phyloP scores from a whole-genome alignment of 2,888 invertebrate species.

The Marronus borbonicus region DNA sequence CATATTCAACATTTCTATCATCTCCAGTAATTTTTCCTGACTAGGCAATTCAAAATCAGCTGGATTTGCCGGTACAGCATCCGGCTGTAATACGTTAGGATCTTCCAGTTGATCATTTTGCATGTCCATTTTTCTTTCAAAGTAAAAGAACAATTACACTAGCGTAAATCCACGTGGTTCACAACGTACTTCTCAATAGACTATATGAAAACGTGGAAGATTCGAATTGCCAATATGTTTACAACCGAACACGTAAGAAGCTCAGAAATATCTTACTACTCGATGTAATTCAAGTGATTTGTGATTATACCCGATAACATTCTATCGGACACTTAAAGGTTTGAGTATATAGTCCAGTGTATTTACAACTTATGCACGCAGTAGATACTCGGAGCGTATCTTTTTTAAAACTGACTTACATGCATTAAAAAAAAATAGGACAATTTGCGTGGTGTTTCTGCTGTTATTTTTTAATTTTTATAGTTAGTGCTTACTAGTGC shows the following conservation, averaged over 20 bases:
- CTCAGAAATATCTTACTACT: constrained; percentile 30
- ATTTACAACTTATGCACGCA: neutral
- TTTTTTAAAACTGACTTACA: neutral
- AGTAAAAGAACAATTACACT: neutral
- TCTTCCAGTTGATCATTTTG: constrained; percentile 58
- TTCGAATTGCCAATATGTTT: constrained; percentile 36
- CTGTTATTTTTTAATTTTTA: constrained; percentile 2
- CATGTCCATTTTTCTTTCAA: constrained; percentile 48
- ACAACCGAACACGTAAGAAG: constrained; percentile 45
- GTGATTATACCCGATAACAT: constrained; percentile 45
- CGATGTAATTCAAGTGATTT: constrained; percentile 42
- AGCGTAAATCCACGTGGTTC: constrained; percentile 1
- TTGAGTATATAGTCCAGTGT: neutral
- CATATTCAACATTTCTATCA: constrained; percentile 66
- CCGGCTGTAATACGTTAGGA: constrained; percentile 29
- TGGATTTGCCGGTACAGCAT: constrained; percentile 19
- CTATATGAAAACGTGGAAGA: constrained; percentile 37
- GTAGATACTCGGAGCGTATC: neutral
- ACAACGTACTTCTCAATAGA: constrained; percentile 5
- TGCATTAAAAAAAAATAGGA: too few relatives aligned
- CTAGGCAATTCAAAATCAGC: constrained; percentile 55
- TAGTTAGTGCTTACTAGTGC: neutral
- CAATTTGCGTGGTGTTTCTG: neutral
- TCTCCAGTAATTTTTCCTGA: constrained; percentile 57
- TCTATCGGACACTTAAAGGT: constrained; percentile 32